Evolutionary conservation across 2,797 vertebrate species (phyloP), one percentile per base, ranked within the genome.

Genomic region (Notoglanidium macrostoma): DNA sequence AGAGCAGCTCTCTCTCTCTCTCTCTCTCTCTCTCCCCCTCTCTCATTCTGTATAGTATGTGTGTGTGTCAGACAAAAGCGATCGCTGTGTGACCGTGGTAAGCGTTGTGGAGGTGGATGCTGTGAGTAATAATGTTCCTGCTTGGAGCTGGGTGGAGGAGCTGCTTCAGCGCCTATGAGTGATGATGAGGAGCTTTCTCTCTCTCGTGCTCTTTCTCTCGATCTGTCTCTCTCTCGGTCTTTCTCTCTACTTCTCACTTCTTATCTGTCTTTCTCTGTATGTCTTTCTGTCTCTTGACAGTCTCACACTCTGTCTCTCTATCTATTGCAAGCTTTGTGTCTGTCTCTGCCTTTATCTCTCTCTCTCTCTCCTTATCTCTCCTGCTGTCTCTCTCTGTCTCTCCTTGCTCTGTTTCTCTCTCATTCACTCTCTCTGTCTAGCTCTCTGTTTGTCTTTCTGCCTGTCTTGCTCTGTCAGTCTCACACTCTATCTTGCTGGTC

Each of bases 151-250:
- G 84, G 63, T 59, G 81, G 49, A 79, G 68, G 73, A 78, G 73
- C 46, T 59, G 73, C 44, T 44, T 87, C 76, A 82, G 82, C 68
- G 15, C 77, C 59, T 67, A 12, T 89, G 83, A 89, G 40, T 85
- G 84, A 85, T 55, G 83, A 59, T 46, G 61, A 61, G 63, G 57
- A 90, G 21, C 44, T 12, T 1, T 11, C 7, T 11, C 15, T 14
- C 9, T 35, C 29, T 79, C 40, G 35, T 54, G 15, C 77, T 59
- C 29, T 79, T 59, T 29, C 32, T 40, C 40, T 81, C 11, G 40
- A 21, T 40, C 55, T 44, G 15, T 23, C 51, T 32, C 15, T 23
- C 19, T 59, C 10, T 35, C 21, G 35, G 0, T 29, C 17, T 55
- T 49, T 49, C 6, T 40, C 35, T 23, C 19, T 19, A 15, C 40